phyloP scores from a whole-genome alignment of 2,797 vertebrate species.

The Chiroxiphia lanceolata region DNA sequence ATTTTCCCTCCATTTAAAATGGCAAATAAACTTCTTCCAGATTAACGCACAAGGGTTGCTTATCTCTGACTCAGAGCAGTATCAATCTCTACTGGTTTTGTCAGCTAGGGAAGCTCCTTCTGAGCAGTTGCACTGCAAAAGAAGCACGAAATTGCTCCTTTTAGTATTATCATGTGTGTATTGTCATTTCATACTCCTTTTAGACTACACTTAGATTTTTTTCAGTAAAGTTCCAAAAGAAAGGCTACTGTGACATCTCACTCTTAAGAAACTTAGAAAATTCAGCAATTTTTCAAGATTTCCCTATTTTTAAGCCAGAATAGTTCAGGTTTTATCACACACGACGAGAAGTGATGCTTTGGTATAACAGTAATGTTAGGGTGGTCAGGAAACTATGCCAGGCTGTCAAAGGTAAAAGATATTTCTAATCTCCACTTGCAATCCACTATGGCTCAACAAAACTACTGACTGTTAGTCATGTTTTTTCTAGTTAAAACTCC shows the following conservation, averaged over 20 bases:
- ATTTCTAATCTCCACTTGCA: not conserved
- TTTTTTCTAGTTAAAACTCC: not conserved
- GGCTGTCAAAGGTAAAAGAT: not conserved
- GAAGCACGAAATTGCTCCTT: not conserved
- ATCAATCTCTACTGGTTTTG: not conserved
- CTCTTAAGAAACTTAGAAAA: not conserved
- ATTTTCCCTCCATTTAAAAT: not conserved
- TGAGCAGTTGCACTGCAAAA: not conserved
- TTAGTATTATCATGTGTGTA: not conserved
- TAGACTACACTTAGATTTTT: not conserved
- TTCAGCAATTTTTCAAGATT: not conserved
- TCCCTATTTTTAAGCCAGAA: not conserved
- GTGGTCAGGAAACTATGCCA: not conserved
- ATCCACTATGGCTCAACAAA: not conserved
- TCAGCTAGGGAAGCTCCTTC: not conserved
- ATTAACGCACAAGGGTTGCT: not conserved
- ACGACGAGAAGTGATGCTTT: not conserved
- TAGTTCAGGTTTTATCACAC: not conserved
- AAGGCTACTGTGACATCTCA: not conserved
- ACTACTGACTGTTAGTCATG: not conserved
- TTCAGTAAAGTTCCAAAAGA: not conserved
- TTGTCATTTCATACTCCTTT: not conserved
- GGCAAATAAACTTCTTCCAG: not conserved
- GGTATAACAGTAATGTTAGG: not conserved
- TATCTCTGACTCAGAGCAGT: not conserved